Base-by-base conservation (phyloP, 2,113 vertebrate genomes). In the Triplophysa tibetana region DNA sequence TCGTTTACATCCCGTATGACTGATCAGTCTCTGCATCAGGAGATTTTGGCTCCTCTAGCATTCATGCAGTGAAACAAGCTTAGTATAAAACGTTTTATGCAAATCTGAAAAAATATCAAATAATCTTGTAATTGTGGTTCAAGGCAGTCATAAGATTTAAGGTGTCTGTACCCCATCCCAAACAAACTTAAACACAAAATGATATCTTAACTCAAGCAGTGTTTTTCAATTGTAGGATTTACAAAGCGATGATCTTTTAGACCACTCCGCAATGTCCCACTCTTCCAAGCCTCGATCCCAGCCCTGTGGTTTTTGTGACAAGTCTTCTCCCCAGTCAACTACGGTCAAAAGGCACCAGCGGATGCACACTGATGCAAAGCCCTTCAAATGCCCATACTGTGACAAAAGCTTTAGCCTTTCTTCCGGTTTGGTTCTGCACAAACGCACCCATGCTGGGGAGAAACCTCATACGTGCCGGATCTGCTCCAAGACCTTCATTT, bases 401-500 rank as follows among this genome's bases (percentile, higher is more conserved):
- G 52, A 75, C 23, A 87, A 66, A 5, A 80, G 81, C 54, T 64
- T 82, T 8, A 77, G 84, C 10, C 82, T 78, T 21, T 75, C 81
- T 0, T 85, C 88, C 0, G 84, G 84, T 0, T 80, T 88, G 1
- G 81, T 86, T 2, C 82, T 86, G 5, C 89, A 90, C 21, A 86
- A 82, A 23, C 82, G 83, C 64, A 61, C 77, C 11, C 89, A 88
- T 58, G 82, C 89, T 3, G 88, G 90, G 13, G 86, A 83, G 61
- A 78, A 76, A 14, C 91, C 90, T 1, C 91, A 89, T 75, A 85
- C 74, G 60, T 95, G 93, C 77, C 78, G 38, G 1, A 62, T 90
- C 21, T 93, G 92, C 26, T 67, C 80, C 73, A 92, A 93, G 83
- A 92, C 90, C 78, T 94, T 94, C 85, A 88, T 91, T 77, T 90